Base-by-base conservation (phyloP, 2,888 invertebrate species). In the Artemia sinica region DNA sequence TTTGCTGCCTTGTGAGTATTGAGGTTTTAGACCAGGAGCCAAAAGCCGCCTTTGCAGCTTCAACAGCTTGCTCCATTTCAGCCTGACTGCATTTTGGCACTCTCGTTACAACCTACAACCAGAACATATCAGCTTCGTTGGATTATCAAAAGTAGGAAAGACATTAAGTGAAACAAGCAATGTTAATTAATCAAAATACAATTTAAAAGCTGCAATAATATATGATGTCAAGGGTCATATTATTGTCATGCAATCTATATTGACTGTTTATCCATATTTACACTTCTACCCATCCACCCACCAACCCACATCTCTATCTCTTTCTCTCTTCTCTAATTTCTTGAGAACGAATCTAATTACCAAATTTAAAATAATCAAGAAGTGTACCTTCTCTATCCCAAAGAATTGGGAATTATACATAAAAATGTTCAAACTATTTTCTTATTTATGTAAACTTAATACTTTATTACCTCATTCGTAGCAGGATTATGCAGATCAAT, bases 401-500 rank as follows among this genome's bases (percentile, higher is more conserved):
- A 63, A 63, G 14, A 63, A 8, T 63, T 1, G 8, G 18, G 18
- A 18, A 9, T 48, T n/a, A 14, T 9, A 18, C 18, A 41, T 41
- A 41, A 41, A 41, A 41, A 41, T 41, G 0, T 41, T 41, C 41
- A 5, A 1, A 5, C 5, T 41, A 41, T 41, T 41, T 68, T 18
- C n/a, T 63, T 12, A 12, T 7, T 18, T 5, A 41, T 66, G n/a
- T 51, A 66, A 52, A 41, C 6, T 41, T 6, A 41, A 41, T 6
- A 41, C 3, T 41, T 41, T 41, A 41, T 66, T 77, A 83, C 83
- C 79, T 91, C 84, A 81, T 93, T 92, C 66, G 92, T 93, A 7
- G 93, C 93, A 66, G 98, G 98, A 80, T 98, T 89, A 73, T 90
- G 89, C 11, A 99, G 84, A 75, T 97, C 95, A 74, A 96, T 89